These are phyloP conservation scores for Aphrocallistes beatrix DNA, from an alignment of 37 sponge, comb jelly and placozoan genomes.

Conservation along the genomic window DNA sequence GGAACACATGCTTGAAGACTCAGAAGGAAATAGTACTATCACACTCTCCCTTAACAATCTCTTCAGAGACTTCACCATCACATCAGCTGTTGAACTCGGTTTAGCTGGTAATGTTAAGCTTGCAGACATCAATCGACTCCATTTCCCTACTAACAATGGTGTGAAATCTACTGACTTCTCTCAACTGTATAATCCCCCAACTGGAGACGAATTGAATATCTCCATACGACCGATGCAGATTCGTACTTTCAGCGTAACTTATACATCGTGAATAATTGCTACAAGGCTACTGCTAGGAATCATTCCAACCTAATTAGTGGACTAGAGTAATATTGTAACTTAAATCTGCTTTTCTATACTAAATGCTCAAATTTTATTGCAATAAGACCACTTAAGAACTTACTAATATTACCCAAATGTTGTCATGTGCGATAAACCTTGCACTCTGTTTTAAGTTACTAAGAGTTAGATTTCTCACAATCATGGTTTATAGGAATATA, in stretches of 20 bases:
- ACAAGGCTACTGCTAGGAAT: too few species aligned
- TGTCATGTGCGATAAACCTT: too few species aligned
- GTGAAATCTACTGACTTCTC: not conserved
- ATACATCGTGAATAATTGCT: too few species aligned
- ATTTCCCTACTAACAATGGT: constrained; percentile 24
- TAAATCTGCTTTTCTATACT: too few species aligned
- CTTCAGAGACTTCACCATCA: constrained; percentile 31
- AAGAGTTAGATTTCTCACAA: too few species aligned
- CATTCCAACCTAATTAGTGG: too few species aligned
- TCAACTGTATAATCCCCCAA: not conserved
- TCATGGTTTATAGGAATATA: too few species aligned
- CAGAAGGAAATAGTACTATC: constrained; percentile 30
- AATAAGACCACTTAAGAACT: too few species aligned
- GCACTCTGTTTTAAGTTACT: too few species aligned
- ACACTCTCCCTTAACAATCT: constrained; percentile 17
- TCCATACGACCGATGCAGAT: not conserved
- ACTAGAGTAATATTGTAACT: too few species aligned
- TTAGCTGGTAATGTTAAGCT: constrained; percentile 46
- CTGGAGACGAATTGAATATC: not conserved
- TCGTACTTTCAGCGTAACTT: not conserved
- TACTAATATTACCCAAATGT: too few species aligned
- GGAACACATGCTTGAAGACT: constrained; percentile 55
- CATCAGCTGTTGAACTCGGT: constrained; percentile 35
- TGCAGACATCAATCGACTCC: constrained; percentile 25
- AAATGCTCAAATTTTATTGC: too few species aligned